Percentiles rank a stretch among this genome's conserved stretches.
Evolutionary conservation across 2,888 invertebrate genomes (phyloP).

Genomic region (Agriopis aurantiaria): DNA sequence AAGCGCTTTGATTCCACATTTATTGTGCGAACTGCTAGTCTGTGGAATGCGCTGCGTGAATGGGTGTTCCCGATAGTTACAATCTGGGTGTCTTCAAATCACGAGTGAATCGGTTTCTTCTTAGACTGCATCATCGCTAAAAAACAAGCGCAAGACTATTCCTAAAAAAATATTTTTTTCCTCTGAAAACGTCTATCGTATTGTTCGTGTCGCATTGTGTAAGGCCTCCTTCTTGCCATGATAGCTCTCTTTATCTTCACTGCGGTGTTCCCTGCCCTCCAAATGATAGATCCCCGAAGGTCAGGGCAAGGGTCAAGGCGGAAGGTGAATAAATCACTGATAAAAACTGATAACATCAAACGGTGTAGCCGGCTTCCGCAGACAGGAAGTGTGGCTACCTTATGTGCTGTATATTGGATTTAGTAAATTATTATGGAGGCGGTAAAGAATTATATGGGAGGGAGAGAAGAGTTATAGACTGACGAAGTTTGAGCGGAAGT

Average conservation of each 20-base stretch:
- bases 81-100: too few relatives aligned
- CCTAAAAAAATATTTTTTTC: background rate
- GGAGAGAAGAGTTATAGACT: constrained; percentile 2
- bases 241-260: constrained; percentile 24
- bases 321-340: constrained; percentile 34
- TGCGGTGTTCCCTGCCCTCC: constrained; percentile 33
- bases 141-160: too few relatives aligned
- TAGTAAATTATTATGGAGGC: constrained; percentile 20
- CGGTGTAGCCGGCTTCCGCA: constrained; percentile 28
- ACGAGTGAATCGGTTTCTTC: too few relatives aligned
- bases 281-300: constrained; percentile 32
- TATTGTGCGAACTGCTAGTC: too few relatives aligned
- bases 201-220: constrained; percentile 5
- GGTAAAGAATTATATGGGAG: constrained; percentile 4
- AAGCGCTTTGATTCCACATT: too few relatives aligned
- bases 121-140: background rate
- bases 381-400: constrained; percentile 13
- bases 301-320: constrained; percentile 31
- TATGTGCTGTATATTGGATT: constrained; percentile 9
- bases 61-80: too few relatives aligned
- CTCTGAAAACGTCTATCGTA: background rate
- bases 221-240: constrained; percentile 5
- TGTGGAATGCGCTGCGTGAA: too few relatives aligned
- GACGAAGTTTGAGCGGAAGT: background rate
- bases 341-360: constrained; percentile 28